Base-by-base conservation (phyloP, 2,797 vertebrate species). In the Xerus rutilus region DNA sequence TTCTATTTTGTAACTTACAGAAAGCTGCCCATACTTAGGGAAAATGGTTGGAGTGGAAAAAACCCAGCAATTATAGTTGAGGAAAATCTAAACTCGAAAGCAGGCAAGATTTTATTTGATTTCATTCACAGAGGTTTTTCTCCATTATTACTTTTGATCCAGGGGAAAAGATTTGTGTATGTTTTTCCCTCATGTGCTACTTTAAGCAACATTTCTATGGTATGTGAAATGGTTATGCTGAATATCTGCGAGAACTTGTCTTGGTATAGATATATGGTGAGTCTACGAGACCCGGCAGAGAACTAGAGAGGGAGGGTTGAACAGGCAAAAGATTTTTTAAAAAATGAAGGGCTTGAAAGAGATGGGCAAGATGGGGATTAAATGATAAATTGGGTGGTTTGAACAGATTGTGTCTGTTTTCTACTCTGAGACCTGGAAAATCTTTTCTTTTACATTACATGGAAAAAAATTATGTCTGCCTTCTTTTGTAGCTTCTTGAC, bases 11-110 rank as follows among this genome's bases (percentile, higher is more conserved):
- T 96, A 96, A 98, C 62, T 78, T 86, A 59, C 3, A 97, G 90
- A 95, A 98, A 96, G 45, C 76, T 97, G 84, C 73, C 49, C 76
- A 95, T 97, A 97, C 97, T 98, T 89, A 95, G 91, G 67, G 52
- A 98, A 98, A 97, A 93, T 95, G 93, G 83, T 96, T 97, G 95
- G 94, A 97, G 96, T 86, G 92, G 20, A 30, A 20, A 73, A 98
- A 94, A 89, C 96, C 97, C 93, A 96, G 95, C 89, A 96, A 94
- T 97, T 96, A 74, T 83, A 97, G 93, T 69, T 94, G 96, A 97
- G 95, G 95, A 98, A 89, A 81, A 43, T 85, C 57, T 76, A 92
- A 92, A 79, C 57, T 92, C 72, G 81, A 89, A 84, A 86, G 57
- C 89, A 89, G 96, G 95, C 94, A 95, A 96, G 83, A 93, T 94